Percentiles rank a stretch among this genome's conserved stretches.
phyloP scores from a whole-genome alignment of 2,113 vertebrate genomes.

The Xyliphius kryptos region DNA sequence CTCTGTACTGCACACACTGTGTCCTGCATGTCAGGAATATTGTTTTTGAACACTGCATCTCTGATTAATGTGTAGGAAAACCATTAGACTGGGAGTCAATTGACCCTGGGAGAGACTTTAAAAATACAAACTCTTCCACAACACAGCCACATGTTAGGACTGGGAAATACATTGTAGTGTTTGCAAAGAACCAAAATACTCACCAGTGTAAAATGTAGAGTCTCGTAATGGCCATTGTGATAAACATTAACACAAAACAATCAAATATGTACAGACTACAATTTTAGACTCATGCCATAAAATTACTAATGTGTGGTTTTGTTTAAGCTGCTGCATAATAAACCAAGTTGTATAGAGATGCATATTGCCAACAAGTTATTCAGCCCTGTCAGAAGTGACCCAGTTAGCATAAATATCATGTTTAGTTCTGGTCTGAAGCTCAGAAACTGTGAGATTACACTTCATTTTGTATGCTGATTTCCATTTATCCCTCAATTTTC shows the following conservation, averaged over 20 bases:
- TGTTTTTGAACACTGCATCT: slow-evolving; percentile 39
- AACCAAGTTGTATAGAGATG: no score
- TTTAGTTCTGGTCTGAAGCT: no score
- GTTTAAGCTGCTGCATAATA: no score
- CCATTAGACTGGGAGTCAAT: slow-evolving; percentile 37
- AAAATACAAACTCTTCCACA: slow-evolving; percentile 37
- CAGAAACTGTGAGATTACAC: no score
- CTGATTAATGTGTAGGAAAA: slow-evolving; percentile 28
- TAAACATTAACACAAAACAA: slow-evolving; percentile 29
- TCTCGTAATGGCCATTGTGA: slow-evolving; percentile 22
- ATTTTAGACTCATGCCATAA: no score
- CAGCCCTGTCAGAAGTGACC: no score
- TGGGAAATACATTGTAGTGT: slow-evolving; percentile 34
- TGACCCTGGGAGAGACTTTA: slow-evolving; percentile 34
- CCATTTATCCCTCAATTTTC: no score
- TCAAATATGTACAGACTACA: slow-evolving; percentile 20
- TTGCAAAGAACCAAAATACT: slow-evolving; percentile 24
- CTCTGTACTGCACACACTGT: slow-evolving; percentile 21
- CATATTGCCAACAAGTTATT: no score
- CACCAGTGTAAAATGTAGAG: slow-evolving; percentile 21
- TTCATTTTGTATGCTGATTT: no score
- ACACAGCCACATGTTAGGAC: slow-evolving; percentile 28
- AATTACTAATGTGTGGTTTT: no score
- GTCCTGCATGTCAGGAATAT: slow-evolving; percentile 33
- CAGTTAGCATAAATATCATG: no score